Base-by-base conservation (phyloP, 2,797 vertebrate genomes). In the Paramormyrops hopkinsi region DNA sequence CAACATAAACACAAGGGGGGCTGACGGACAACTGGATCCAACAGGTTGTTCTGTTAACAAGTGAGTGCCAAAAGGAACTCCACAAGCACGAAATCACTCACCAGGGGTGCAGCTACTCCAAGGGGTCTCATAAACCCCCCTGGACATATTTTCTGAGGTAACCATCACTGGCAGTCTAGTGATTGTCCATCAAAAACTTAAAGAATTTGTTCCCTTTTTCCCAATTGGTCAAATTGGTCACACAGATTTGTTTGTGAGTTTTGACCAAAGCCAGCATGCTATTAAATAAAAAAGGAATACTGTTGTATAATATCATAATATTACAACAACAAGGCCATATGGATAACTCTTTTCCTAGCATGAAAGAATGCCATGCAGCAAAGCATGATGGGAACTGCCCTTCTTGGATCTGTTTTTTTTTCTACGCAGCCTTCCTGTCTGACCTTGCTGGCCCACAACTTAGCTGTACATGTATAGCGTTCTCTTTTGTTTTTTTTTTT, bases 31-130 rank as follows among this genome's bases (percentile, higher is more conserved):
- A 54, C 41, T 19, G 25, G 62, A 65, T 85, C 25, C 44, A 86
- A 79, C 83, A 53, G 86, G 65, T 73, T 17, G 65, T 86, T 54
- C 90, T 91, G 90, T 90, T 86, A 46, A 29, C 48, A 56, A 53
- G 25, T 86, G 85, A 85, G 65, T 22, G 82, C n/a, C 19, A 22
- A 84, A 29, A 88, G 37, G 17, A 50, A 19, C 51, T 41, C 73
- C 37, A 79, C 79, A 89, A 65, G 86, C 88, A 89, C 90, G 89
- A 93, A 90, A 89, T 93, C 90, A 92, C 90, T 22, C 89, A 69
- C 46, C 79, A 53, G 79, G 53, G 88, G 90, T 73, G 82, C 84
- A 33, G 48, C 73, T 84, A 87, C 91, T 82, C 53, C 14, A 88
- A 59, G 50, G 17, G 50, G 44, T 88, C 88, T 90, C 76, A 89